Conservation (phyloP, 2,113 vertebrate species). For the Galemys pyrenaicus region DNA sequence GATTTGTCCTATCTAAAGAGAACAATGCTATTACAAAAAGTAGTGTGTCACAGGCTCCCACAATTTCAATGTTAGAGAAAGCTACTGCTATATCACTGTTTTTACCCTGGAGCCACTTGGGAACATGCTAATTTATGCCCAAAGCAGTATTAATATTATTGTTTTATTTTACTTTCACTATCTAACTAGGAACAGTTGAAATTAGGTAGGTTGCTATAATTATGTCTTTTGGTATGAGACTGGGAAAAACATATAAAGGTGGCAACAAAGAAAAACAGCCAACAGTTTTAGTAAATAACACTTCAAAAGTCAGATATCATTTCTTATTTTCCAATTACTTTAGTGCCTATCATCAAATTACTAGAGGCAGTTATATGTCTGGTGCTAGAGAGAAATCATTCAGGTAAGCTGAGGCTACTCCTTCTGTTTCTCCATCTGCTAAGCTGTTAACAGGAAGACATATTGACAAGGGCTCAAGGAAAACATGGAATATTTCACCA, state of each 20-base stretch:
- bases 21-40: not conserved
- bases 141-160: not conserved
- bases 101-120: not conserved
- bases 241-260: not conserved
- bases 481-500: slow-evolving; percentile 92
- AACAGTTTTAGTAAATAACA: not conserved
- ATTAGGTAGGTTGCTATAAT: not conserved
- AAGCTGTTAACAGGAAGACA: slow-evolving; percentile 89
- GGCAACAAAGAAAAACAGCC: slow-evolving; percentile 28
- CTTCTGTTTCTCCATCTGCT: slow-evolving; percentile 85
- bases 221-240: not conserved
- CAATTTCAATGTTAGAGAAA: not conserved
- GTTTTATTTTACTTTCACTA: slow-evolving; percentile 56
- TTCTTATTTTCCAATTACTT: slow-evolving; percentile 51
- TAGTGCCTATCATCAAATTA: slow-evolving; percentile 28
- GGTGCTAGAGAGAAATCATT: slow-evolving; percentile 76
- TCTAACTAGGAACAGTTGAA: not conserved
- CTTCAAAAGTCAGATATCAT: not conserved
- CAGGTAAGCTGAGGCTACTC: slow-evolving; percentile 86
- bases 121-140: not conserved
- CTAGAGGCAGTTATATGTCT: not conserved
- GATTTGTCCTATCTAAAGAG: not conserved
- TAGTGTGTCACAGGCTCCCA: not conserved
- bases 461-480: slow-evolving; percentile 90
- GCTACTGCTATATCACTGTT: not conserved